A percentile compares a stretch with the other conserved stretches of the same genome.
Conservation (phyloP, 2,113 vertebrate genomes). For the Petroica traversi region DNA sequence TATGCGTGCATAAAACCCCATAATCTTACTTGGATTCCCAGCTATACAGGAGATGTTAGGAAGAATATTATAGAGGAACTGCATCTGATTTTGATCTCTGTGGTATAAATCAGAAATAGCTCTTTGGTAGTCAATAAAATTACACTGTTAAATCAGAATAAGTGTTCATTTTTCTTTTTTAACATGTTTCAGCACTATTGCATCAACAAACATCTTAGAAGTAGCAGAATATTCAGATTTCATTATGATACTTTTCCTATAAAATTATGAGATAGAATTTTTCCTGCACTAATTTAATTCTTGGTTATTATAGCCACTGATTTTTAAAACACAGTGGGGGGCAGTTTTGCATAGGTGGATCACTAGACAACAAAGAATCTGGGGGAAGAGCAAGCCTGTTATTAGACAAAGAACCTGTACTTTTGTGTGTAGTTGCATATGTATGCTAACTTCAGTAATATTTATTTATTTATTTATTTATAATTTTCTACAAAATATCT, state of each 20-base stretch:
- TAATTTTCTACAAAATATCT: neutral
- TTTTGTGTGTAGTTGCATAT: neutral
- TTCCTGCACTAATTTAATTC: neutral
- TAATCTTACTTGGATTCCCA: constrained; percentile 42
- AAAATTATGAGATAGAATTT: neutral
- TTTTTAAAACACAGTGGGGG: neutral
- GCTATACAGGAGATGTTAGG: neutral
- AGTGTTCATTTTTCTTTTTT: neutral
- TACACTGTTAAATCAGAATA: neutral
- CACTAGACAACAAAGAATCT: neutral
- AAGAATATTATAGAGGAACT: neutral
- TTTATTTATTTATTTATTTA: neutral
- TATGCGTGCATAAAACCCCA: neutral
- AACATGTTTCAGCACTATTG: neutral
- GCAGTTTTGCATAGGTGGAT: neutral
- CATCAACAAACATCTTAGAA: constrained; percentile 4
- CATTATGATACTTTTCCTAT: neutral
- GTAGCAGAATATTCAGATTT: constrained; percentile 1
- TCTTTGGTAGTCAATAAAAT: constrained; percentile 28
- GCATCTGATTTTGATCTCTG: constrained; percentile 39
- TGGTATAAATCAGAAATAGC: constrained; percentile 32
- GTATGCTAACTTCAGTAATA: neutral
- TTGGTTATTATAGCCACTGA: neutral
- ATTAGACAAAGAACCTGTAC: neutral
- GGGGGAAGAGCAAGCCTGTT: neutral